Percentiles rank a stretch among this genome's conserved stretches.
Conservation (phyloP, 1,140 invertebrate species). For the Dreissena rostriformis region DNA sequence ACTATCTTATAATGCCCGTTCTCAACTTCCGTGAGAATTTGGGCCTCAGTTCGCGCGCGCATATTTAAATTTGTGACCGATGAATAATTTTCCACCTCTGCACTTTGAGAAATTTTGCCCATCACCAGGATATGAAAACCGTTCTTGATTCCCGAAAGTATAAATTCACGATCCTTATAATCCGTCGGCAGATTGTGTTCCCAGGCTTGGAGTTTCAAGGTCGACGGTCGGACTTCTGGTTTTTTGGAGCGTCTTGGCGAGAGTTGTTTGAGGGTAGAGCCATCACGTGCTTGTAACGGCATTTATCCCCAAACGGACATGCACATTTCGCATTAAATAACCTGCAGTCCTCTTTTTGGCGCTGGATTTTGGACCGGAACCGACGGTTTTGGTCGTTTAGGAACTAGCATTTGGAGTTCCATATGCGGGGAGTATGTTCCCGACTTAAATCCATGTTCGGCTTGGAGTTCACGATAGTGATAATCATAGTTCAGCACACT, state of each 20-base stretch:
- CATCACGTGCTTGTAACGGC: neutral
- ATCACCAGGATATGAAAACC: slow-evolving; percentile 1
- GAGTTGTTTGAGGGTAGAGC: neutral
- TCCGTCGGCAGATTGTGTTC: neutral
- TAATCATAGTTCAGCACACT: slow-evolving; percentile 4
- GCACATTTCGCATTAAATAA: slow-evolving; percentile 10
- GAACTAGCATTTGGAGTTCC: neutral
- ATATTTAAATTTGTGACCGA: neutral
- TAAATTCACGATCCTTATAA: neutral
- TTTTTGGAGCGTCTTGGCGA: slow-evolving; percentile 3
- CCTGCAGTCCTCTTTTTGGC: neutral
- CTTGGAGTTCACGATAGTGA: slow-evolving; percentile 10
- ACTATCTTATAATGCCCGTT: neutral
- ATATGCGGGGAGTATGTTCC: neutral
- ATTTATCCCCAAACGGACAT: slow-evolving; percentile 16
- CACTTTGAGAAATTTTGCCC: neutral
- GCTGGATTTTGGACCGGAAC: neutral
- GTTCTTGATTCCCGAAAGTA: neutral
- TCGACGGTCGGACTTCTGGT: neutral
- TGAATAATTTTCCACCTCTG: neutral
- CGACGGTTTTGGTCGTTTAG: slow-evolving; percentile 1
- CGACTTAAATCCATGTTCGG: slow-evolving; percentile 7
- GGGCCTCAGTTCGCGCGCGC: neutral
- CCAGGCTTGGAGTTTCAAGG: neutral
- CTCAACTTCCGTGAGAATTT: neutral